These are phyloP conservation scores for Zaprionus vittiger DNA, from an alignment of 1,140 invertebrate species.

Conservation along the genomic window DNA sequence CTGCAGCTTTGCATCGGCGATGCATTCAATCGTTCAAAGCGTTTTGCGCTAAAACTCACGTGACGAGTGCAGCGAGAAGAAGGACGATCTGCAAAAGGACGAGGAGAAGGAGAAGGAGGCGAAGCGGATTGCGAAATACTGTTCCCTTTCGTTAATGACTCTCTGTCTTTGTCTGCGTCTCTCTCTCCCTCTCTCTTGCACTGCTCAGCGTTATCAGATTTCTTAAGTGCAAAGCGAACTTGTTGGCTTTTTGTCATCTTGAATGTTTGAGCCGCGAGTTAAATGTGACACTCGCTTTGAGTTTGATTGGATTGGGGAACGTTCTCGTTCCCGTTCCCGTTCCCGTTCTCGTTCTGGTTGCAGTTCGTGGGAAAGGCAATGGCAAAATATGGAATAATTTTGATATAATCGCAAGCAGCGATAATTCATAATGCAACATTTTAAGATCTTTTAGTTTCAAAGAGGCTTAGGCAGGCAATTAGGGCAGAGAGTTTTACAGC, in stretches of 20 bases:
- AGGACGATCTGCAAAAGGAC: slow-evolving; percentile 28
- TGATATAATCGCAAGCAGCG: background rate
- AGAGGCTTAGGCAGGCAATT: background rate
- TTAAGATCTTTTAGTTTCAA: background rate
- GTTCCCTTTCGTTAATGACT: slow-evolving; percentile 27
- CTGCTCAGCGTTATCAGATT: slow-evolving; percentile 67
- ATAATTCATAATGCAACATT: background rate
- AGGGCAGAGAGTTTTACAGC: no score
- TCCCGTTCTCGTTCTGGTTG: slow-evolving; percentile 11
- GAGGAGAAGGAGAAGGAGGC: slow-evolving; percentile 3
- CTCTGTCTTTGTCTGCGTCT: background rate
- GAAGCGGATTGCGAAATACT: slow-evolving; percentile 22
- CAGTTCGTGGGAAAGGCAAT: slow-evolving; percentile 52
- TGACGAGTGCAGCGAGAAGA: slow-evolving; percentile 70
- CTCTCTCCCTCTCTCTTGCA: background rate
- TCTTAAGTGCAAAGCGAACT: slow-evolving; percentile 83
- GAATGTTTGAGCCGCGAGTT: slow-evolving; percentile 76
- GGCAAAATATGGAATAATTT: slow-evolving; percentile 33
- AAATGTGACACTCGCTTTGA: slow-evolving; percentile 78
- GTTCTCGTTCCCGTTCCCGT: slow-evolving; percentile 20
- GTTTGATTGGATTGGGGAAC: slow-evolving; percentile 71
- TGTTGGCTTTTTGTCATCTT: slow-evolving; percentile 83
- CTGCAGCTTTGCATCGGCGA: slow-evolving; percentile 41
- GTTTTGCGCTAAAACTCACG: slow-evolving; percentile 82
- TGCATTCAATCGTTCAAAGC: slow-evolving; percentile 81